These are phyloP conservation scores for Calliphora vomitoria DNA, from an alignment of 2,888 invertebrate genomes.

Conservation along the genomic window DNA sequence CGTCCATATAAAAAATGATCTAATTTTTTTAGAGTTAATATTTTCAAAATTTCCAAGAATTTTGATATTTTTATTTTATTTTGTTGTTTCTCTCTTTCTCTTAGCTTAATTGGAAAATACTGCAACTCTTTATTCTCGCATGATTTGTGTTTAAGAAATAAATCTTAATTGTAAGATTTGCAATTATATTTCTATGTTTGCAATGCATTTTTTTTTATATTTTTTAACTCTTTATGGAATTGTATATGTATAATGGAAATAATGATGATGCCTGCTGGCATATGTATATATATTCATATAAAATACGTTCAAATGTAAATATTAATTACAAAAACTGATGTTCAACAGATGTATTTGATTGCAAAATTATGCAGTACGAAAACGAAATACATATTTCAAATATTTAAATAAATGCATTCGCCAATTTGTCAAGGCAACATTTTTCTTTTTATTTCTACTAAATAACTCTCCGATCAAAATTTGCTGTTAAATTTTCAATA, in stretches of 20 bases:
- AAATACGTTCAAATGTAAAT: slow-evolving; percentile 26
- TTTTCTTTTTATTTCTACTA: background rate
- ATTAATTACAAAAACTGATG: slow-evolving; percentile 39
- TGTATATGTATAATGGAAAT: slow-evolving; percentile 12
- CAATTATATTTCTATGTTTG: slow-evolving; percentile 31
- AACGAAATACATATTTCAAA: background rate
- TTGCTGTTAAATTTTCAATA: no score
- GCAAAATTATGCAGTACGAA: slow-evolving; percentile 22
- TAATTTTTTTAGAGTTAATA: slow-evolving; percentile 10
- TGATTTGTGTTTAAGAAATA: slow-evolving; percentile 11
- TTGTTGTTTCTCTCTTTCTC: background rate
- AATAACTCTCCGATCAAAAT: no score
- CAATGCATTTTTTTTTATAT: background rate
- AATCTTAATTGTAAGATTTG: slow-evolving; percentile 56
- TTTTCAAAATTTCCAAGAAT: slow-evolving; percentile 39
- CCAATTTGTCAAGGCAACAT: background rate
- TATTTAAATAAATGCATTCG: slow-evolving; percentile 22
- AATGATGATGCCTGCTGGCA: slow-evolving; percentile 13
- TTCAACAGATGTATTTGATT: slow-evolving; percentile 41
- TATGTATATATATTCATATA: background rate
- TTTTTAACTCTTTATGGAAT: slow-evolving; percentile 17
- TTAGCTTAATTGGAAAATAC: slow-evolving; percentile 11
- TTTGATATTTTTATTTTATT: slow-evolving; percentile 12
- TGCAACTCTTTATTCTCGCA: slow-evolving; percentile 1
- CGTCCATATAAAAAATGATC: slow-evolving; percentile 9